Evolutionary conservation across 1,140 invertebrate species (phyloP).

Genomic region (Sarcophaga bullata): DNA sequence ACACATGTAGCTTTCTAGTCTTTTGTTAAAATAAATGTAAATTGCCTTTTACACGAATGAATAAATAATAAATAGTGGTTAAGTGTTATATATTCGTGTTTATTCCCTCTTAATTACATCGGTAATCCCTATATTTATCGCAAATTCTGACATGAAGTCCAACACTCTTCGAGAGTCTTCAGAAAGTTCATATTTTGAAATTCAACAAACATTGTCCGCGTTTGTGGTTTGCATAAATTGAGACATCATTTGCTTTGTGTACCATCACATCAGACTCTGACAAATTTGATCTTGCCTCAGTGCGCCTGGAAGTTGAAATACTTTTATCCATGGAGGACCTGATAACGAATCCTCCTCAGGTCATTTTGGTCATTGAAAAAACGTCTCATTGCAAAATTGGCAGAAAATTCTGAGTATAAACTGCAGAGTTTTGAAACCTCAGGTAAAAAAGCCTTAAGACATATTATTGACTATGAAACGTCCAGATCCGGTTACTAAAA

Average conservation of each 20-base stretch:
- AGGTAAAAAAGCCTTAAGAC: no score
- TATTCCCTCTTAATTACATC: no score
- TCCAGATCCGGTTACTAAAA: no score
- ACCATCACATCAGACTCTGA: slow-evolving; percentile 19
- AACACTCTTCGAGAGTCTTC: background rate
- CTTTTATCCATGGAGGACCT: no score
- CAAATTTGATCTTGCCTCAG: slow-evolving; percentile 6
- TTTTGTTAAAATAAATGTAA: slow-evolving; percentile 4
- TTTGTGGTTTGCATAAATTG: slow-evolving; percentile 43
- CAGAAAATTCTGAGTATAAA: background rate
- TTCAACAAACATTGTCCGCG: slow-evolving; percentile 31
- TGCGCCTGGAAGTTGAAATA: no score
- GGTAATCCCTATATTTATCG: no score
- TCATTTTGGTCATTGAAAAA: background rate
- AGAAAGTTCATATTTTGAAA: slow-evolving; percentile 29
- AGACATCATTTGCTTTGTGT: slow-evolving; percentile 37
- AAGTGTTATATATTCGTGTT: slow-evolving; percentile 10
- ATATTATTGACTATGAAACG: no score
- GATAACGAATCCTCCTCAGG: no score
- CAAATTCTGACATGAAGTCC: background rate
- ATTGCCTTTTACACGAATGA: background rate
- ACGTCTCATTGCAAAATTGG: background rate
- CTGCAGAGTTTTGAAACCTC: background rate
- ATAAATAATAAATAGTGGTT: slow-evolving; percentile 6
- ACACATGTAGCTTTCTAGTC: no score